Conservation (phyloP, 2,797 vertebrate genomes). For the Sphenopsis melanotis region DNA sequence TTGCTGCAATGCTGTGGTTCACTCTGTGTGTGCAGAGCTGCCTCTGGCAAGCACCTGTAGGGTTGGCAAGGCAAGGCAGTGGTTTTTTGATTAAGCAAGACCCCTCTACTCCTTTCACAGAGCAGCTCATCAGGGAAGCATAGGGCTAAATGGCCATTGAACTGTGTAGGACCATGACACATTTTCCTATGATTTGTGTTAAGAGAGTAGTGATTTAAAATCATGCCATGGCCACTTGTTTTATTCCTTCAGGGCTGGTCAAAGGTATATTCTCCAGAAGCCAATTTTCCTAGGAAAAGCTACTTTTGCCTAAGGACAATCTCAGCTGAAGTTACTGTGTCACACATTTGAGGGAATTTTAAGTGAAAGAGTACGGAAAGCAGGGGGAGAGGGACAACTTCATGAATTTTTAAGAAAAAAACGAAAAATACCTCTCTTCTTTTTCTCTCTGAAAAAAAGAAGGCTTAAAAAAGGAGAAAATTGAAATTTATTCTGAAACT, state of each 20-base stretch:
- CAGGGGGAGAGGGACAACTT: background rate
- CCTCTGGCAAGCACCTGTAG: background rate
- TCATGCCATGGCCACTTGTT: background rate
- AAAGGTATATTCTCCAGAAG: background rate
- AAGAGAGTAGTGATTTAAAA: background rate
- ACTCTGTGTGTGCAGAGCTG: background rate
- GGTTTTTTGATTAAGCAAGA: background rate
- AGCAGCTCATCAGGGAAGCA: background rate
- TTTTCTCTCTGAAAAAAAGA: background rate
- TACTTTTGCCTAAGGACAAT: background rate
- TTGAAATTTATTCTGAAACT: background rate
- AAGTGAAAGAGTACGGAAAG: background rate
- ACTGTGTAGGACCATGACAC: background rate
- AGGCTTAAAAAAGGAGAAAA: background rate
- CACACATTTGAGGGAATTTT: background rate
- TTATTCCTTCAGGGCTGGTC: background rate
- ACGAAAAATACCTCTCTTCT: background rate
- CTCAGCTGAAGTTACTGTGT: background rate
- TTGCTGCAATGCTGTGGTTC: background rate
- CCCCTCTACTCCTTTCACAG: background rate
- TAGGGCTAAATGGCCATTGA: background rate
- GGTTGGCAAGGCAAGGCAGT: background rate
- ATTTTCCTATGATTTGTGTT: background rate
- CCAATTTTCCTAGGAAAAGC: background rate
- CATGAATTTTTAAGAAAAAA: background rate